Conservation (phyloP, 2,888 invertebrate species). For the Cremastinae sp. region DNA sequence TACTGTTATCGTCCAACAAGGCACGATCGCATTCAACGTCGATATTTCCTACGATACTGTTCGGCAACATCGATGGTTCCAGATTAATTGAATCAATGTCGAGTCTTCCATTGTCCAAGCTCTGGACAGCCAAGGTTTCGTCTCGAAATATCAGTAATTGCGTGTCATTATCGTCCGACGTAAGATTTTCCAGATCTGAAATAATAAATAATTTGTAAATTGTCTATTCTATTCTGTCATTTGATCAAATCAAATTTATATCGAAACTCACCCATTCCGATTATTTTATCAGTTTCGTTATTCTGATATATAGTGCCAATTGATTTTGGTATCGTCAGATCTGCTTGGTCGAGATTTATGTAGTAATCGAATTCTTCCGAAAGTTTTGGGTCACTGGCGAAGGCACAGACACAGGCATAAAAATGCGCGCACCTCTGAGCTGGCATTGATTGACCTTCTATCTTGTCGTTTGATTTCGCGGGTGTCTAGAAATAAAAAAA, state of each 20-base stretch:
- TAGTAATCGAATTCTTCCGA: constrained; percentile 84
- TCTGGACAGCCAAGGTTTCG: constrained; percentile 74
- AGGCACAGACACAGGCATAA: constrained; percentile 87
- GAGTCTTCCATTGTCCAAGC: constrained; percentile 71
- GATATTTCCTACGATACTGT: constrained; percentile 72
- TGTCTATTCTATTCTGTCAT: too few relatives aligned
- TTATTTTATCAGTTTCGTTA: constrained; percentile 73
- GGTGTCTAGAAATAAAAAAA: constrained; percentile 62
- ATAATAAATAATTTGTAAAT: too few relatives aligned
- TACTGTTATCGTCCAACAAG: constrained; percentile 71
- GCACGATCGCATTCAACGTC: constrained; percentile 72
- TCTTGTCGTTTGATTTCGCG: constrained; percentile 68
- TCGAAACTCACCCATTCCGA: constrained; percentile 73
- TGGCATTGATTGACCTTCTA: constrained; percentile 65
- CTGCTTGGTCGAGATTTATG: constrained; percentile 81
- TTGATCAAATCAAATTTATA: neutral
- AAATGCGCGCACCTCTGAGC: constrained; percentile 85
- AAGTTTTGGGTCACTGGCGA: constrained; percentile 85
- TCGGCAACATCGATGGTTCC: constrained; percentile 72
- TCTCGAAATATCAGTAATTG: constrained; percentile 76
- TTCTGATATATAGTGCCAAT: constrained; percentile 66
- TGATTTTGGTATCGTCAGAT: constrained; percentile 69
- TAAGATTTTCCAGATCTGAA: constrained; percentile 73
- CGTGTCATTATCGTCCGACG: constrained; percentile 73
- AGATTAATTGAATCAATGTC: constrained; percentile 75